A percentile compares a stretch with the other conserved stretches of the same genome.
These are phyloP conservation scores for Megaceryle torquata DNA, from an alignment of 2,113 vertebrate genomes.

Conservation along the genomic window DNA sequence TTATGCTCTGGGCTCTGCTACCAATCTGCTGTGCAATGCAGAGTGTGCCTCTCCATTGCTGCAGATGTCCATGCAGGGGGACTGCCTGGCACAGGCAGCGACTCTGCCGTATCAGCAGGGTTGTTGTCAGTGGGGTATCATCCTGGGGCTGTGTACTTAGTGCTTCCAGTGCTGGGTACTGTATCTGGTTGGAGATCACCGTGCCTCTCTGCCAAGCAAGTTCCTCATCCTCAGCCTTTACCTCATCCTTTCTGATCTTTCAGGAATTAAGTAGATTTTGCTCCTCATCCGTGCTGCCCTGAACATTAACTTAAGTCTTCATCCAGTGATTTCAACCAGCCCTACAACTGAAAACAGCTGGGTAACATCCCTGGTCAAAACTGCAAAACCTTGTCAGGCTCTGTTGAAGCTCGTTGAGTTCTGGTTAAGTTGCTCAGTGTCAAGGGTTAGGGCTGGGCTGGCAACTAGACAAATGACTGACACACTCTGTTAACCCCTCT, in stretches of 20 bases:
- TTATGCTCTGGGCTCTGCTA: not conserved
- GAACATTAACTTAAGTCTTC: not conserved
- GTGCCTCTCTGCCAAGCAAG: not conserved
- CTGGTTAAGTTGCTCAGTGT: not conserved
- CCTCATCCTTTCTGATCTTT: not conserved
- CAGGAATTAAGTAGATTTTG: not conserved
- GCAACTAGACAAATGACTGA: not conserved
- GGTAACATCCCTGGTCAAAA: not conserved
- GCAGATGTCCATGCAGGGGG: accelerated
- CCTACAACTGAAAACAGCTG: not conserved
- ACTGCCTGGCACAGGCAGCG: not conserved
- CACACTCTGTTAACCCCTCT: too few relatives aligned
- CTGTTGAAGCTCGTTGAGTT: not conserved
- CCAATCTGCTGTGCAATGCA: not conserved
- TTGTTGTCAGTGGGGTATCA: not conserved
- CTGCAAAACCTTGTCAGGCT: not conserved
- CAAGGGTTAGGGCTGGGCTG: too few relatives aligned
- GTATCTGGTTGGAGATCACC: not conserved
- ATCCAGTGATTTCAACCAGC: not conserved
- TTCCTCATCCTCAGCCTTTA: not conserved
- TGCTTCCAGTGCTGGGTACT: accelerated
- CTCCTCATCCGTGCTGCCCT: not conserved
- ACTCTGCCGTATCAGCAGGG: accelerated
- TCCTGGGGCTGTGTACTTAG: not conserved
- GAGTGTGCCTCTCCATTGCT: not conserved